Conservation (phyloP, 2,113 vertebrate genomes). For the Ranitomeya variabilis region DNA sequence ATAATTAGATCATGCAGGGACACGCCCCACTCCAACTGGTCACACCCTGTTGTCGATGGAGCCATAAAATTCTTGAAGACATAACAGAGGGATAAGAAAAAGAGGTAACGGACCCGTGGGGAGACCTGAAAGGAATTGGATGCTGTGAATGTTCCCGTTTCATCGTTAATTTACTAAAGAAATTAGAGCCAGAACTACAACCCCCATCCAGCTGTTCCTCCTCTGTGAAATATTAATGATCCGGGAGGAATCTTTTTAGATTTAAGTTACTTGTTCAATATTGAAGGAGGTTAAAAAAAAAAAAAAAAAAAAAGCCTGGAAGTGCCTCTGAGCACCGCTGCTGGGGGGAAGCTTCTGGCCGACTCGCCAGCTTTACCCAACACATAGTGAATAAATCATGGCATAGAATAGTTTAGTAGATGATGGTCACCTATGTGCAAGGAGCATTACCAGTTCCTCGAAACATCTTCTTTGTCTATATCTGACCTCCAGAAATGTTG, state of each 20-base stretch:
- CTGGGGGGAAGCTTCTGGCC: neutral
- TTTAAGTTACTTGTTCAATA: conserved; percentile 47
- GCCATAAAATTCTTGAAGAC: too few species aligned
- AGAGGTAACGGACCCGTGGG: too few species aligned
- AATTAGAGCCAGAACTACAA: conserved; percentile 21
- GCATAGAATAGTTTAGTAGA: neutral
- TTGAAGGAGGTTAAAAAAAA: conserved; percentile 14
- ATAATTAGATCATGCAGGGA: too few species aligned
- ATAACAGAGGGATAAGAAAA: too few species aligned
- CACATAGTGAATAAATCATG: neutral
- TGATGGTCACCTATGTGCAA: neutral
- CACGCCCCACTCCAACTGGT: too few species aligned
- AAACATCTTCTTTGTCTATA: too few species aligned
- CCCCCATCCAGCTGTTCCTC: conserved; percentile 11
- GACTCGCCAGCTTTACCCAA: neutral
- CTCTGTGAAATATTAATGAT: conserved; percentile 46
- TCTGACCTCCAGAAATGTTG: too few species aligned
- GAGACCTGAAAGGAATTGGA: neutral
- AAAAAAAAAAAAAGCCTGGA: neutral
- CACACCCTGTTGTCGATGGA: too few species aligned
- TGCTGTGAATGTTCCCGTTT: conserved; percentile 22
- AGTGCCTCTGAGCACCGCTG: neutral
- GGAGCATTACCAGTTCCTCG: neutral
- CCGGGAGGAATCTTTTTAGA: conserved; percentile 11
- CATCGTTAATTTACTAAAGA: conserved; percentile 29